These are phyloP conservation scores for Ganaspis brasiliensis DNA, from an alignment of 2,888 invertebrate genomes.

Conservation along the genomic window DNA sequence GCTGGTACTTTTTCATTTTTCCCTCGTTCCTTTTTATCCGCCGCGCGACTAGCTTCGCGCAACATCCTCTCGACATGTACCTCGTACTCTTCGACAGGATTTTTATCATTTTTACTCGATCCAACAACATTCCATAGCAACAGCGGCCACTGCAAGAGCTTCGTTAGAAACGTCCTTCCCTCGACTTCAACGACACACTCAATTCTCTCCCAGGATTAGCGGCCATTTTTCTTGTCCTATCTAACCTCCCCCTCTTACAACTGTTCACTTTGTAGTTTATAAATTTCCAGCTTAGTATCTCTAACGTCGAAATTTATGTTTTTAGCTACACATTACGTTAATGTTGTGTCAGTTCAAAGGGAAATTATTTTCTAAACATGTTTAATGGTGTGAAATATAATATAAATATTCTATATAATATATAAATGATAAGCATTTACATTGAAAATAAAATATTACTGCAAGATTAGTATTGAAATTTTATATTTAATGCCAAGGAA, in stretches of 20 bases:
- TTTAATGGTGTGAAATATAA: too few species aligned
- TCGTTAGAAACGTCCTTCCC: constrained; percentile 55
- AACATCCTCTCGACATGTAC: constrained; percentile 57
- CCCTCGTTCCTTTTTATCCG: constrained; percentile 50
- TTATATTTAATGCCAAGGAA: not conserved
- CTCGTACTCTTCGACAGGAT: constrained; percentile 57
- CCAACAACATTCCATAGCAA: constrained; percentile 65
- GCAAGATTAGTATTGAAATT: not conserved
- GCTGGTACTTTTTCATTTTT: constrained; percentile 40
- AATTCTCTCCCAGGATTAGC: constrained; percentile 36
- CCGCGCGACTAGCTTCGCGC: constrained; percentile 50
- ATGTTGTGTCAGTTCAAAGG: not conserved
- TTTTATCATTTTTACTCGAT: constrained; percentile 64
- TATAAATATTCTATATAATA: too few species aligned
- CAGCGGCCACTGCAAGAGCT: constrained; percentile 53
- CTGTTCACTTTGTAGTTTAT: constrained; percentile 14
- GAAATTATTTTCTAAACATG: too few species aligned
- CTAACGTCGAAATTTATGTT: not conserved
- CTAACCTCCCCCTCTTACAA: not conserved
- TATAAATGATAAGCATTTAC: too few species aligned
- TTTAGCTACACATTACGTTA: not conserved
- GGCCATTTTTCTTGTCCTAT: constrained; percentile 51
- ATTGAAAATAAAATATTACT: too few species aligned
- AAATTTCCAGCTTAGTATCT: not conserved
- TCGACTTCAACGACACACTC: constrained; percentile 46